phyloP scores from a whole-genome alignment of 2,113 vertebrate species.

The Semnornis frantzii region DNA sequence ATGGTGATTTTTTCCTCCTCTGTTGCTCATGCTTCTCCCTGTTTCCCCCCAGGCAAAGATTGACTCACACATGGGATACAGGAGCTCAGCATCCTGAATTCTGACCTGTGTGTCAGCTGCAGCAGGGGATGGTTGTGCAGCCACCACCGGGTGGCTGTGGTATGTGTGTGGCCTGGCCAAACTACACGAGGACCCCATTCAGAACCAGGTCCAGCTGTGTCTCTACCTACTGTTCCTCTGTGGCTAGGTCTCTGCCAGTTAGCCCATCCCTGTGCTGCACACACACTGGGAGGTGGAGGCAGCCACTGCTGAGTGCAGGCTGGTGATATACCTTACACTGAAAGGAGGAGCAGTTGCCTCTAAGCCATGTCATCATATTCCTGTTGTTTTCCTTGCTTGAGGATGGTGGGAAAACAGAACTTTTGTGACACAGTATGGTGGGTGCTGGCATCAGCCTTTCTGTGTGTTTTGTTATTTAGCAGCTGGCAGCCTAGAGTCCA shows the following conservation, averaged over 20 bases:
- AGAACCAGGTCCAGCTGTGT: background rate
- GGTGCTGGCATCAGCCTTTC: background rate
- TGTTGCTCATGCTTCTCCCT: background rate
- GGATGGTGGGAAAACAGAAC: background rate
- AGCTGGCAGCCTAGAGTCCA: background rate
- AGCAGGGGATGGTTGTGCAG: background rate
- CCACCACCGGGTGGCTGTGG: background rate
- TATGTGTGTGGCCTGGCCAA: rapidly evolving
- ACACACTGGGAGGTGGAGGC: background rate
- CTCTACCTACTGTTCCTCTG: background rate
- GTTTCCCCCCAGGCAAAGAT: background rate
- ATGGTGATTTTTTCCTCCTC: background rate
- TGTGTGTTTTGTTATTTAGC: background rate
- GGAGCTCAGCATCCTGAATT: background rate
- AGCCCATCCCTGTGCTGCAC: background rate
- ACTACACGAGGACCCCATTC: too few species aligned
- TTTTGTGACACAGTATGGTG: background rate
- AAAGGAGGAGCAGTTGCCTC: background rate
- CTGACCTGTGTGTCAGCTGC: background rate
- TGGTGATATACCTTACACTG: background rate
- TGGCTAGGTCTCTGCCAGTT: background rate
- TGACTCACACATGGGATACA: background rate
- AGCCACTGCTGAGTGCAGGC: background rate
- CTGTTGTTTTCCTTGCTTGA: background rate
- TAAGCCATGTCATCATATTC: background rate